Evolutionary conservation across 2,888 invertebrate genomes (phyloP), one percentile per base, ranked within the genome.

Genomic region (Tribolium freemani): DNA sequence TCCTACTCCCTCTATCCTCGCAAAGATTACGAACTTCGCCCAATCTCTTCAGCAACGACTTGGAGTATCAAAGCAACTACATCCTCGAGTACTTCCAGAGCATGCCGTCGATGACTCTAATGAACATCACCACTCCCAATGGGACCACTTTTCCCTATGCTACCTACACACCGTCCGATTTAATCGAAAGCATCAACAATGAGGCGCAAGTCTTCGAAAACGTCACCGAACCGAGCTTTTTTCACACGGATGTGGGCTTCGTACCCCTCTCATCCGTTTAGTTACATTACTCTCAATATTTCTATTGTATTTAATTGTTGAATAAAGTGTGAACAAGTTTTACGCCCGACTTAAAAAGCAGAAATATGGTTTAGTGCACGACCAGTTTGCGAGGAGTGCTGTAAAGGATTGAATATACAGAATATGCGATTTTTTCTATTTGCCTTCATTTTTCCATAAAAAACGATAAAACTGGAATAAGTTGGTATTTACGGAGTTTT

Each of bases 71-170:
- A 57, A 78, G 76, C 54, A 79, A 82, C 44, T 83, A 82, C 60
- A 81, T 83, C 16, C 70, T 76, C 11, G 81, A 83, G 51, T 82
- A 83, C 69, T 83, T 83, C 58, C 76, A 81, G 44, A 76, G 76
- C 30, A 75, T 80, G 63, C 79, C 81, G 3, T 79, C 81, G 53
- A 82, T 81, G 69, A 77, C 78, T 5, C 74, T 81, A 4, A 75
- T 81, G 58, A 80, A 81, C 71, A 75, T 83, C 3, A 78, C 76
- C 16, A 80, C 79, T 10, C 79, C 78, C 56, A 81, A 83, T 71
- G 83, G 81, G 4, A 69, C 75, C 3, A 78, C 75, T 71, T 83
- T 83, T 68, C 82, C 82, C 5, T 83, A 81, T 60, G 83, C 80
- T 9, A 80, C 80, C 8, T 77, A 79, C 51, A 71, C 60, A n/a